These are phyloP conservation scores for Anguilla anguilla DNA, from an alignment of 2,797 vertebrate genomes.

Conservation along the genomic window DNA sequence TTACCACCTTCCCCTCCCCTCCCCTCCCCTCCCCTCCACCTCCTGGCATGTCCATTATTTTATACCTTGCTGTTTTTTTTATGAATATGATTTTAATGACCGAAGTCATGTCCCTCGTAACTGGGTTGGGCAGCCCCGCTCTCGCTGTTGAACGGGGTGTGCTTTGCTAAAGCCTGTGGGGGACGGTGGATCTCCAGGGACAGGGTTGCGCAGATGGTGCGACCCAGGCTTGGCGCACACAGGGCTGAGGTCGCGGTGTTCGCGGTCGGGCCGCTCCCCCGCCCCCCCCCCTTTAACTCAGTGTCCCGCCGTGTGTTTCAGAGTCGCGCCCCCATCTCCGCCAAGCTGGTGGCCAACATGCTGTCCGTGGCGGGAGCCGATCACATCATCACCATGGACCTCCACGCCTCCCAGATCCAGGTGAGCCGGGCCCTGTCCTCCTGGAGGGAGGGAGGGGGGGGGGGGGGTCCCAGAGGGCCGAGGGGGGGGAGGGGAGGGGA, in stretches of 20 bases:
- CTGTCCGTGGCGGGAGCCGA: constrained; percentile 91
- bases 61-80: background rate
- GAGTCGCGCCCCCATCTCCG: constrained; percentile 92
- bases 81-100: background rate
- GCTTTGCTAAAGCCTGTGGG: no score
- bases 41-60: background rate
- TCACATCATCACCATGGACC: constrained; percentile 96
- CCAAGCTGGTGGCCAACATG: constrained; percentile 96
- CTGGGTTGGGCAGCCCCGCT: no score
- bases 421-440: constrained; percentile 56
- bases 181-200: no score
- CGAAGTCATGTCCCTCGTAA: background rate
- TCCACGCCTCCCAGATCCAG: constrained; percentile 97
- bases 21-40: no score
- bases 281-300: background rate
- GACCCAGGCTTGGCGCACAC: no score
- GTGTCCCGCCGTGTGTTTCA: constrained; percentile 39
- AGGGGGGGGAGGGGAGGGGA: no score
- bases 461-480: no score
- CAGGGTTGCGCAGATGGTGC: no score
- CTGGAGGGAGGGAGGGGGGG: background rate
- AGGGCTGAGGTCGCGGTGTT: no score
- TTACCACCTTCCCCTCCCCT: background rate
- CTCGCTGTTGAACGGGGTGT: no score
- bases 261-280: no score